Evolutionary conservation across 2,113 vertebrate species (phyloP), one percentile per base, ranked within the genome.

Genomic region (Corythaixoides concolor): DNA sequence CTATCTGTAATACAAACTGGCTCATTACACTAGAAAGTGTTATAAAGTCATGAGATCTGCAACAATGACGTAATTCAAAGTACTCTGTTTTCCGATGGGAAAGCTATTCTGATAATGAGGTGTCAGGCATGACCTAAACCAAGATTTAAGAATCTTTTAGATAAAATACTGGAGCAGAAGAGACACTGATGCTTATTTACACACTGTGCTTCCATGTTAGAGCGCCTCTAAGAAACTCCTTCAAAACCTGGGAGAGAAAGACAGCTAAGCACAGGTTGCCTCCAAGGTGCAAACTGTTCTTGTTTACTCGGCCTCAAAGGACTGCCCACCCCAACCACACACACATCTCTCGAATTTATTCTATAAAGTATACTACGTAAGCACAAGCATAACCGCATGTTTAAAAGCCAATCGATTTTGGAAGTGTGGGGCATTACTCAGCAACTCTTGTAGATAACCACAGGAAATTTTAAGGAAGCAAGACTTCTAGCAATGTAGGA

Each of bases 401-500:
- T 26, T 58, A 30, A 86, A 85, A 90, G 55, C 15, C 15, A 70
- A 56, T 39, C 0, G 0, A 15, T 77, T 73, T 33, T 84, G 22
- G 15, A 70, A 49, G 15, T 4, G n/a, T 41, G 60, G 26, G 60
- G 15, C 28, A 49, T 60, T 37, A 55, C 33, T 60, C 56, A 49
- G 69, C 49, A 89, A n/a, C 23, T 58, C 78, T 5, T 30, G 21
- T 2, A 60, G 37, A 16, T 55, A 89, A 53, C 16, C 6, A 10
- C 22, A 77, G 39, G 72, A 81, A 81, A 22, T n/a, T 75, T 64
- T 27, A 87, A 75, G 60, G 66, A 87, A 88, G 56, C 15, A 75
- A 88, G 39, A 33, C 0, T 0, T 59, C 72, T 32, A 67, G 37
- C 4, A 3, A 56, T 1, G 7, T 5, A 60, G 15, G 56, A 75